Base-by-base conservation (phyloP, 2,888 invertebrate genomes). In the Caenorhabditis sp. region DNA sequence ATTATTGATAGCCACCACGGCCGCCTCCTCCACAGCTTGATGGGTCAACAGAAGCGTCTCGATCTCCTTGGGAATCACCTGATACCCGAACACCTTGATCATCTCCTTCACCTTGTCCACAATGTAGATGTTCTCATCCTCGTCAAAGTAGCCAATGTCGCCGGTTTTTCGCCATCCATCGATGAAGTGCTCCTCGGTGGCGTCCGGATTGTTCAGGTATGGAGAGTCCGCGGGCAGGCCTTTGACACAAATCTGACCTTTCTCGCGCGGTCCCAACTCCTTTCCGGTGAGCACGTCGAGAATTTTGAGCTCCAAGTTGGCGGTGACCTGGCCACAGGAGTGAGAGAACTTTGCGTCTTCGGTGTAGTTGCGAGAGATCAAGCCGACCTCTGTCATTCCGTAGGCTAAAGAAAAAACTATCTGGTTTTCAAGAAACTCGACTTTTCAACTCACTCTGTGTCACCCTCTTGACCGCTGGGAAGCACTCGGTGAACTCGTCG, bases 81-180 rank as follows among this genome's bases (percentile, higher is more conserved):
- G 84, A 72, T 80, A 84, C 8, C 84, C 84, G 24, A 84, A 84
- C 22, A 84, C 84, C 31, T 84, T 84, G 5, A 84, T 84, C 84
- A 84, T 84, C 28, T 84, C 84, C 26, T 84, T 84, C 26, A 84
- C 16, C 19, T 84, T 84, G 24, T 84, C 84, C 31, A 84, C 84
- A 24, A 84, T 75, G 24, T 84, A 63, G 28, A 84, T 72, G n/a
- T 80, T 72, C n/a, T 75, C 49, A 28, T 80, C 49, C 5, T 84
- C 80, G 35, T 84, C 84, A 26, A 76, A 75, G 19, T 72, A 84
- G 19, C 84, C 84, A 68, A 84, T 84, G 31, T 84, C 84, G 4
- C 84, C 84, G 22, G 84, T 84, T 61, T 76, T 84, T 12, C 84
- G 35, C 84, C 84, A 84, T 14, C 72, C 84, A 5, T 84, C 84